Evolutionary conservation across 2,113 vertebrate species (phyloP).

Genomic region (Heloderma charlesbogerti): DNA sequence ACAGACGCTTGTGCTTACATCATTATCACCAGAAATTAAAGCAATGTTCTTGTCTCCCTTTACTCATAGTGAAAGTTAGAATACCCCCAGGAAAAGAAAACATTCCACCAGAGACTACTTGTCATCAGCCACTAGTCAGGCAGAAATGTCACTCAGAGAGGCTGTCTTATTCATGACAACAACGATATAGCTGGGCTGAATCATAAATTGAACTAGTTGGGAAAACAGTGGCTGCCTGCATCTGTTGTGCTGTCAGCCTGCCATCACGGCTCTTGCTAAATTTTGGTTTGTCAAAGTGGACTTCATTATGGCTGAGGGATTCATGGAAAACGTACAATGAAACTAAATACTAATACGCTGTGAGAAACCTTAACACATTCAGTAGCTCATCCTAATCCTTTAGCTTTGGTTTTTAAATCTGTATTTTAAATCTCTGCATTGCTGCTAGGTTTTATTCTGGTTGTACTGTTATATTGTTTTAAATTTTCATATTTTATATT

Average conservation of each 20-base stretch:
- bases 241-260: background rate
- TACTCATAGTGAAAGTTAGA: slow-evolving; percentile 2
- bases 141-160: background rate
- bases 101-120: background rate
- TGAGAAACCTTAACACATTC: background rate
- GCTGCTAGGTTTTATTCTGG: too few relatives aligned
- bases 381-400: background rate
- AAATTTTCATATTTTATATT: too few relatives aligned
- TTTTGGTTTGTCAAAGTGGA: background rate
- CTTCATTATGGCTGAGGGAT: background rate
- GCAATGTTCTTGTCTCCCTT: background rate
- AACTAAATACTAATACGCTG: background rate
- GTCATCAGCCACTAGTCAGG: slow-evolving; percentile 6
- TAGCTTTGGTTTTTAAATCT: too few relatives aligned
- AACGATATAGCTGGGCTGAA: slow-evolving; percentile 6
- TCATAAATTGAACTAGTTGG: background rate
- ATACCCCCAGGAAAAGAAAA: slow-evolving; percentile 7
- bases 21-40: background rate
- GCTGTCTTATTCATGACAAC: background rate
- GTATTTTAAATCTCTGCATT: too few relatives aligned
- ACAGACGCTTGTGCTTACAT: background rate
- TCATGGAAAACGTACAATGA: background rate
- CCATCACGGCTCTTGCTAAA: background rate
- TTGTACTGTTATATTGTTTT: too few relatives aligned
- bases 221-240: background rate